These are phyloP conservation scores for Mizuhopecten yessoensis DNA, from an alignment of 1,140 invertebrate genomes.

Conservation along the genomic window DNA sequence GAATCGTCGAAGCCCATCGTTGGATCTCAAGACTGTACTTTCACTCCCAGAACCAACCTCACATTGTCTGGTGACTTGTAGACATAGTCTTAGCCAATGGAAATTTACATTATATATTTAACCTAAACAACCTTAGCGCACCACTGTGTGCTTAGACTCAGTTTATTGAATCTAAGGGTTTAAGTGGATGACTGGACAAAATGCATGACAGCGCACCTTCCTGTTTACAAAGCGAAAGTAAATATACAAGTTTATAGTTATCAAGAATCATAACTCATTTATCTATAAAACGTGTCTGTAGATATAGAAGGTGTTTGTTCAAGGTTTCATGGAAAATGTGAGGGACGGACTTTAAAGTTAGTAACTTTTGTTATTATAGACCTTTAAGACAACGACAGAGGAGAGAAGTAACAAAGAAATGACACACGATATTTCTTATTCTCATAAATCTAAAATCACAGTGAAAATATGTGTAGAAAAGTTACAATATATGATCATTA, in stretches of 20 bases:
- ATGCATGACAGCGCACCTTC: background rate
- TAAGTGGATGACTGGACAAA: background rate
- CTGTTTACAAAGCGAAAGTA: background rate
- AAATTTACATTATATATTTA: background rate
- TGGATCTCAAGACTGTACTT: background rate
- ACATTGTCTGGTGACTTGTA: constrained; percentile 11
- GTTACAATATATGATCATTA: no score
- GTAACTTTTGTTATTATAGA: no score
- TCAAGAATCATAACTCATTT: constrained; percentile 23
- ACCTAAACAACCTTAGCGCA: background rate
- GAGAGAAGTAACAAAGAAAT: no score
- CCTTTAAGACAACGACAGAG: no score
- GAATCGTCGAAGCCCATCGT: background rate
- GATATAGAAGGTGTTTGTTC: no score
- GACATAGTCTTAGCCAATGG: background rate
- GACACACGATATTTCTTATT: no score
- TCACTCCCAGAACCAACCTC: background rate
- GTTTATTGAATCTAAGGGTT: background rate
- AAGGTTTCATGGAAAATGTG: no score
- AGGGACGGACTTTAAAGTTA: no score
- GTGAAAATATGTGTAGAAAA: no score
- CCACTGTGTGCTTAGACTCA: background rate
- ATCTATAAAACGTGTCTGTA: no score
- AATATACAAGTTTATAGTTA: background rate
- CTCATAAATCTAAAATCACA: no score